Conservation (phyloP, 2,797 vertebrate genomes). For the Brachymystax lenok region DNA sequence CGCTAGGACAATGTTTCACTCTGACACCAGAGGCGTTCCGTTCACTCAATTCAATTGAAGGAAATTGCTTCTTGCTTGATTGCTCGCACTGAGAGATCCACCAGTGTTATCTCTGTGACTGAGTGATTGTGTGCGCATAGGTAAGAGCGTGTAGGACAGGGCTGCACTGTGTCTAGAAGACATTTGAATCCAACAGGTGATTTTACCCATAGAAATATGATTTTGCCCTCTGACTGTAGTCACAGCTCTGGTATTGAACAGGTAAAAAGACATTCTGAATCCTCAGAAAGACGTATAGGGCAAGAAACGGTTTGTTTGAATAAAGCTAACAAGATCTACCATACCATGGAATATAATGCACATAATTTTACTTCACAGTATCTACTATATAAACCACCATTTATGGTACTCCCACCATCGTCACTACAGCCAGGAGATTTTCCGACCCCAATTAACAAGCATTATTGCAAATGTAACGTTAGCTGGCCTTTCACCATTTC, state of each 20-base stretch:
- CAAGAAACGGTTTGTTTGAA: not conserved
- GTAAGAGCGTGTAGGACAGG: constrained; percentile 20
- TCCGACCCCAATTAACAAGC: too few relatives aligned
- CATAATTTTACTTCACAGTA: not conserved
- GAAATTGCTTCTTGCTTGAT: constrained; percentile 14
- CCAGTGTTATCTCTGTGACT: constrained; percentile 8
- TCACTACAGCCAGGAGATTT: not conserved
- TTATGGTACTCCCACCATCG: not conserved
- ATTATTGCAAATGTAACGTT: too few relatives aligned
- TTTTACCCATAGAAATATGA: not conserved
- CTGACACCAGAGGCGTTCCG: not conserved
- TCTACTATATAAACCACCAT: not conserved
- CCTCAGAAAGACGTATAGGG: not conserved
- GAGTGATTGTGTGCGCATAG: constrained; percentile 24
- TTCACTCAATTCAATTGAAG: not conserved
- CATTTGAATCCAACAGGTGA: constrained; percentile 19
- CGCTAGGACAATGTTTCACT: constrained; percentile 17
- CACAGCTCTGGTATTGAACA: not conserved
- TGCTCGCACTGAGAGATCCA: constrained; percentile 22
- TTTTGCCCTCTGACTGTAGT: not conserved
- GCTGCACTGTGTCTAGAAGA: constrained; percentile 28
- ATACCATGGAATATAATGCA: not conserved
- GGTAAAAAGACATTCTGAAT: constrained; percentile 3
- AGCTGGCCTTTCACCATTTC: constrained; percentile 70
- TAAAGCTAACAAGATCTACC: not conserved